These are phyloP conservation scores for Pilophorus perplexus DNA, from an alignment of 2,888 invertebrate species.

Conservation along the genomic window DNA sequence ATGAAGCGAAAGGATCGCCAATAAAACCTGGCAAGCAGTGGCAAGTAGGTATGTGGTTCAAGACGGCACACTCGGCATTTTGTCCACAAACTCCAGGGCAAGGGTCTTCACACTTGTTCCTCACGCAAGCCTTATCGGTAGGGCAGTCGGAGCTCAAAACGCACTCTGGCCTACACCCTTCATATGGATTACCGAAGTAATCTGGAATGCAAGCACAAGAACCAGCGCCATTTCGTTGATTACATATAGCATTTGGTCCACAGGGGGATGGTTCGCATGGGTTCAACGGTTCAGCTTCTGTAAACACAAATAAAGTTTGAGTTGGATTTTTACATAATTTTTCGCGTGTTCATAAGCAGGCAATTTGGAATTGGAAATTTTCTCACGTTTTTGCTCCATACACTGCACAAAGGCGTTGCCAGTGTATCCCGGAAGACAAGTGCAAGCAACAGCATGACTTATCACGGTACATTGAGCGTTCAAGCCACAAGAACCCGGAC, in stretches of 20 bases:
- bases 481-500: conserved; percentile 76
- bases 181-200: conserved; percentile 81
- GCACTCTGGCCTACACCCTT: conserved; percentile 78
- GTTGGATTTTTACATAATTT: too few species aligned
- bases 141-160: conserved; percentile 82
- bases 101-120: conserved; percentile 75
- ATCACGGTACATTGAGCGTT: conserved; percentile 77
- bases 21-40: conserved; percentile 58
- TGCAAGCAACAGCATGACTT: conserved; percentile 77
- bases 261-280: conserved; percentile 86
- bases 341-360: conserved; percentile 2
- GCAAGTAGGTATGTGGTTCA: conserved; percentile 61
- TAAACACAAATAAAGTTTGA: conserved; percentile 48
- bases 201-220: conserved; percentile 77
- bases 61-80: conserved; percentile 66
- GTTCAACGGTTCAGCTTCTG: conserved; percentile 61
- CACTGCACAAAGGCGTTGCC: conserved; percentile 84
- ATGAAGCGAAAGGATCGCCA: conserved; percentile 61
- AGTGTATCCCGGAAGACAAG: conserved; percentile 69
- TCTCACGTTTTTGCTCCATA: conserved; percentile 59
- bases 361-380: too few species aligned
- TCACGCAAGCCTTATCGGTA: conserved; percentile 68
- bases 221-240: conserved; percentile 72
- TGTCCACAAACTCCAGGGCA: conserved; percentile 73
- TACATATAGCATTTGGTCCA: conserved; percentile 78